Conservation (phyloP, 2,113 vertebrate genomes). For the Nothocercus julius region DNA sequence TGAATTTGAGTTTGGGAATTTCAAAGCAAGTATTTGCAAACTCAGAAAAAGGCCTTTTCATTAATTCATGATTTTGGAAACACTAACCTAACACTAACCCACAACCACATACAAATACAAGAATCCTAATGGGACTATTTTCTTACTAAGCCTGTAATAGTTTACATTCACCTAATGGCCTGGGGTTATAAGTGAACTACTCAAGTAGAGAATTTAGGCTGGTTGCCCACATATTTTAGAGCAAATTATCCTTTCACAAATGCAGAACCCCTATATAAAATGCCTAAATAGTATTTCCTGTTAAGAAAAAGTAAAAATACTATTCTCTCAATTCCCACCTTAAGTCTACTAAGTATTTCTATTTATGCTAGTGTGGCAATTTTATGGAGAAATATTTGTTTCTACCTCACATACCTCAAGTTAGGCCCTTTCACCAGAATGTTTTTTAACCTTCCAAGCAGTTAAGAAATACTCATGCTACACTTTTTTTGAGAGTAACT, state of each 20-base stretch:
- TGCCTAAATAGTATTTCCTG: slow-evolving; percentile 80
- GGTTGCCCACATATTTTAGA: slow-evolving; percentile 84
- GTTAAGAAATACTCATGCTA: slow-evolving; percentile 59
- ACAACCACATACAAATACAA: slow-evolving; percentile 79
- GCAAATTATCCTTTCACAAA: slow-evolving; percentile 83
- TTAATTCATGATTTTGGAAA: slow-evolving; percentile 79
- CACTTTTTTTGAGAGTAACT: slow-evolving; percentile 20
- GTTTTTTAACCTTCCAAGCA: slow-evolving; percentile 62
- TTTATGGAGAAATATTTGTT: slow-evolving; percentile 77
- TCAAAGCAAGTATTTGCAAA: slow-evolving; percentile 76
- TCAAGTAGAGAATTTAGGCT: slow-evolving; percentile 86
- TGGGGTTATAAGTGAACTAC: slow-evolving; percentile 84
- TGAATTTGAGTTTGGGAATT: slow-evolving; percentile 69
- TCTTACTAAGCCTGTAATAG: slow-evolving; percentile 82
- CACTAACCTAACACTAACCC: slow-evolving; percentile 75
- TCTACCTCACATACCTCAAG: slow-evolving; percentile 71
- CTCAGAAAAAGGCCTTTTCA: slow-evolving; percentile 75
- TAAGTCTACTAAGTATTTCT: slow-evolving; percentile 74
- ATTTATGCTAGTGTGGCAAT: slow-evolving; percentile 63
- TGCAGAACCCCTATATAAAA: slow-evolving; percentile 83
- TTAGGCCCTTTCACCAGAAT: slow-evolving; percentile 64
- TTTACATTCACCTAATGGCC: slow-evolving; percentile 85
- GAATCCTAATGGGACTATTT: slow-evolving; percentile 85
- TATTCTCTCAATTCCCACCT: slow-evolving; percentile 81
- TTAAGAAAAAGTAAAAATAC: slow-evolving; percentile 69